These are phyloP conservation scores for Pavo muticus DNA, from an alignment of 2,113 vertebrate species.

Conservation along the genomic window DNA sequence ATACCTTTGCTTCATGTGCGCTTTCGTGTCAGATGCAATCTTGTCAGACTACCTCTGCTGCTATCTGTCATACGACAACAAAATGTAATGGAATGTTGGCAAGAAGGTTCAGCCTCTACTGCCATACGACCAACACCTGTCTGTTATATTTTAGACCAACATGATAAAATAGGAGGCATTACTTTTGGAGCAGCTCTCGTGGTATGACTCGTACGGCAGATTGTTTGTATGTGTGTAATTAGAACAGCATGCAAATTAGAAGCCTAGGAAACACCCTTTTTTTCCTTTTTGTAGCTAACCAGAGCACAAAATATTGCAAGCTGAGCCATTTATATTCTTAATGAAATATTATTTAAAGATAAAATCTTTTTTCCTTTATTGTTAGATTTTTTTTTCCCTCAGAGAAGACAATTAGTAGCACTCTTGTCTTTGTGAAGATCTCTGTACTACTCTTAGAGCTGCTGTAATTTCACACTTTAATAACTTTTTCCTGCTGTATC, in stretches of 20 bases:
- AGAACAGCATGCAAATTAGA: neutral
- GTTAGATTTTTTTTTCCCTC: neutral
- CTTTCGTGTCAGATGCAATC: neutral
- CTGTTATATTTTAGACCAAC: no score
- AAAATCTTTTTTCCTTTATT: neutral
- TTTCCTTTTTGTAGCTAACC: neutral
- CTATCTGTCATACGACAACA: neutral
- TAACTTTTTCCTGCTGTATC: neutral
- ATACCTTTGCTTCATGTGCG: neutral
- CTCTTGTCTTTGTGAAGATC: slow-evolving; percentile 12
- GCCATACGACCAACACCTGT: neutral
- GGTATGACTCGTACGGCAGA: slow-evolving; percentile 36
- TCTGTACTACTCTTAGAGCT: neutral
- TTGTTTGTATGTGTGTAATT: neutral
- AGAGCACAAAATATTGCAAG: neutral
- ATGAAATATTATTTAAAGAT: neutral
- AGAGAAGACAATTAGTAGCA: neutral
- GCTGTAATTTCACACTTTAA: slow-evolving; percentile 18
- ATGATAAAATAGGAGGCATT: neutral
- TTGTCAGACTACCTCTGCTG: neutral
- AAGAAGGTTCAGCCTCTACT: neutral
- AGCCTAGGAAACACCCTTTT: neutral
- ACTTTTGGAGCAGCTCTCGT: neutral
- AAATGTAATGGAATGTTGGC: neutral
- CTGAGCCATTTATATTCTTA: neutral